These are phyloP conservation scores for Coracopsis vasa DNA, from an alignment of 2,113 vertebrate species.

Conservation along the genomic window DNA sequence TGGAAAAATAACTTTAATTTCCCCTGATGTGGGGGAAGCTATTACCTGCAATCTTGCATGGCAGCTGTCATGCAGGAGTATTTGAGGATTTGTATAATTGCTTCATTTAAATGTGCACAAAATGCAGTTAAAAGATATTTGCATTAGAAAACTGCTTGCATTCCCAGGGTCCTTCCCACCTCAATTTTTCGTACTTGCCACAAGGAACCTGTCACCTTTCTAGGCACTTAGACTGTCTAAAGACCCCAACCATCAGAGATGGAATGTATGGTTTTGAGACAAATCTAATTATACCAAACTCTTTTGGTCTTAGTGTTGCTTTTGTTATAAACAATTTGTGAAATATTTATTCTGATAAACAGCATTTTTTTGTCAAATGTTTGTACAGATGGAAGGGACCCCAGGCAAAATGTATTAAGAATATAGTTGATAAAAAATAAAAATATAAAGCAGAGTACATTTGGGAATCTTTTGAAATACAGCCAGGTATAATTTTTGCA, in stretches of 20 bases:
- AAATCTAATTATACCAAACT: background rate
- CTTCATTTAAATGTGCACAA: background rate
- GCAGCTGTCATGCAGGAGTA: background rate
- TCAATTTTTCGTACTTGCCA: background rate
- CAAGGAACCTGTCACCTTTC: background rate
- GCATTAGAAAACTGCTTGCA: background rate
- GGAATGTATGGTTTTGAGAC: background rate
- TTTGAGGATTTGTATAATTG: background rate
- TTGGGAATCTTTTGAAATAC: background rate
- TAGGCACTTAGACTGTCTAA: background rate
- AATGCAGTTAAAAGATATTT: background rate
- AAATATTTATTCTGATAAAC: background rate
- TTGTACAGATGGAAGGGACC: background rate
- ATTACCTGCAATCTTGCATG: background rate
- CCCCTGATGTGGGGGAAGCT: accelerated
- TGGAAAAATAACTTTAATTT: background rate
- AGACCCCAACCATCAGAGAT: background rate
- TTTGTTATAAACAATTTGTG: background rate
- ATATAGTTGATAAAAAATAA: background rate
- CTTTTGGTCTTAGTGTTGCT: background rate
- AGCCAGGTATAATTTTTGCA: background rate
- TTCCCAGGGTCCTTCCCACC: background rate
- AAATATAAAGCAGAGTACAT: background rate
- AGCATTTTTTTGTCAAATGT: background rate
- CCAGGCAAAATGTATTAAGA: background rate